phyloP scores from a whole-genome alignment of 2,888 invertebrate species.

The Philhelius pedissequus region DNA sequence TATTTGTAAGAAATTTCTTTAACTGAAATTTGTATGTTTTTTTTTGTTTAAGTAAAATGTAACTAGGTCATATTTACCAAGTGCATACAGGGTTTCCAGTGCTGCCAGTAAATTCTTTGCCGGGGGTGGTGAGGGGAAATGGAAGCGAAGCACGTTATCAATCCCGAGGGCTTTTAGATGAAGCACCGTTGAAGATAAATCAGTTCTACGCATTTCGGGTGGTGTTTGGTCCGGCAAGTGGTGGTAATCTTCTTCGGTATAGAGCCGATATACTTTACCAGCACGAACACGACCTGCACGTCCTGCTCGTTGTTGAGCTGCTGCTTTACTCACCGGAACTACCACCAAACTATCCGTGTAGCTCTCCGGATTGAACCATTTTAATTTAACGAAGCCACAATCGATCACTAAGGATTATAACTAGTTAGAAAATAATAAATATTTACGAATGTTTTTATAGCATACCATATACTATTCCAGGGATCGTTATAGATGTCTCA shows the following conservation, averaged over 20 bases:
- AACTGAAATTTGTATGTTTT: no score
- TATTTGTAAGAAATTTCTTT: no score
- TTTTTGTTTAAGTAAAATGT: not conserved
- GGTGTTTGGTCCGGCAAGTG: conserved; percentile 86
- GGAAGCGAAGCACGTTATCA: conserved; percentile 92
- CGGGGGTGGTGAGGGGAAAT: conserved; percentile 96
- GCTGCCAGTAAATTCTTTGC: conserved; percentile 91
- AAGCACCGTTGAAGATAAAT: conserved; percentile 90
- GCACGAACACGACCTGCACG: conserved; percentile 91
- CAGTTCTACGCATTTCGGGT: conserved; percentile 95
- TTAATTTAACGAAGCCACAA: conserved; percentile 96
- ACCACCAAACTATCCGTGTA: conserved; percentile 91
- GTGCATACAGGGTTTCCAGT: conserved; percentile 91
- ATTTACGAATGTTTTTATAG: not conserved
- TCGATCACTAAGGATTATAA: conserved; percentile 87
- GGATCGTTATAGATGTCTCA: conserved; percentile 97
- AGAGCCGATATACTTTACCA: conserved; percentile 92
- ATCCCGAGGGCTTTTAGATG: conserved; percentile 97
- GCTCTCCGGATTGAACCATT: conserved; percentile 91
- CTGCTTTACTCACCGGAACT: conserved; percentile 91
- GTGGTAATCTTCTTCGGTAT: conserved; percentile 87
- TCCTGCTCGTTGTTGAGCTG: conserved; percentile 95
- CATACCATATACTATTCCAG: conserved; percentile 93
- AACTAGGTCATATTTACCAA: conserved; percentile 78
- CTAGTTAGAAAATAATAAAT: not conserved